A percentile compares a stretch with the other conserved stretches of the same genome.
Conservation (phyloP, 1,140 invertebrate species). For the Hyphantria cunea region DNA sequence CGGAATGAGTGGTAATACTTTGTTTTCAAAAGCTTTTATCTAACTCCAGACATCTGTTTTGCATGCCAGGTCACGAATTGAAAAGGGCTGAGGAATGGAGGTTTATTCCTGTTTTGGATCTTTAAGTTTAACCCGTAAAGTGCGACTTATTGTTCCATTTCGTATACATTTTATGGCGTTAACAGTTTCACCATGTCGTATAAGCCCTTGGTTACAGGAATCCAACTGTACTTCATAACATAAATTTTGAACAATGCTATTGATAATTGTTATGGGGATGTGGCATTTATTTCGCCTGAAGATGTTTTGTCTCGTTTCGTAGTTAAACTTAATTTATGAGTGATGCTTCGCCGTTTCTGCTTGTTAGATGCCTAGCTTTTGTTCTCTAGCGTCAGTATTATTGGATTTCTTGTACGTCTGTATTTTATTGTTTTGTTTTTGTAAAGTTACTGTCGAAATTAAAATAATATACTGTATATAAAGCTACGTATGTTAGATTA, state of each 20-base stretch:
- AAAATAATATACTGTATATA: too few species aligned
- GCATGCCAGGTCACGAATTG: slow-evolving; percentile 46
- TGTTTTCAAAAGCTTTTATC: slow-evolving; percentile 35
- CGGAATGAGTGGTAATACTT: slow-evolving; percentile 30
- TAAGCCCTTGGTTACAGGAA: slow-evolving; percentile 14
- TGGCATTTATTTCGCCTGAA: slow-evolving; percentile 14
- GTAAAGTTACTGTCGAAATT: too few species aligned
- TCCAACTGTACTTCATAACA: slow-evolving; percentile 24
- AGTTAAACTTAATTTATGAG: slow-evolving; percentile 12
- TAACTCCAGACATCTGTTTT: slow-evolving; percentile 35
- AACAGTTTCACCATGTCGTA: slow-evolving; percentile 10
- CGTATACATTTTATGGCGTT: slow-evolving; percentile 17
- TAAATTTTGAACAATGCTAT: slow-evolving; percentile 20
- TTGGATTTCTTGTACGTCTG: too few species aligned
- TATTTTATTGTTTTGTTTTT: too few species aligned
- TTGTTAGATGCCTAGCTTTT: not conserved
- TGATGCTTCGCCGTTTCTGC: slow-evolving; percentile 4
- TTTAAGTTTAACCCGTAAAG: slow-evolving; percentile 25
- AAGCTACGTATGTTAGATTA: too few species aligned
- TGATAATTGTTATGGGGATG: slow-evolving; percentile 23
- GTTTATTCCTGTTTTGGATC: slow-evolving; percentile 25
- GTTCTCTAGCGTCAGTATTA: not conserved
- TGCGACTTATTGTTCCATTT: slow-evolving; percentile 25
- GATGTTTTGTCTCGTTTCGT: slow-evolving; percentile 5
- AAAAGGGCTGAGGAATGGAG: slow-evolving; percentile 32